Evolutionary conservation across 2,113 vertebrate species (phyloP).

Genomic region (Mus pahari): DNA sequence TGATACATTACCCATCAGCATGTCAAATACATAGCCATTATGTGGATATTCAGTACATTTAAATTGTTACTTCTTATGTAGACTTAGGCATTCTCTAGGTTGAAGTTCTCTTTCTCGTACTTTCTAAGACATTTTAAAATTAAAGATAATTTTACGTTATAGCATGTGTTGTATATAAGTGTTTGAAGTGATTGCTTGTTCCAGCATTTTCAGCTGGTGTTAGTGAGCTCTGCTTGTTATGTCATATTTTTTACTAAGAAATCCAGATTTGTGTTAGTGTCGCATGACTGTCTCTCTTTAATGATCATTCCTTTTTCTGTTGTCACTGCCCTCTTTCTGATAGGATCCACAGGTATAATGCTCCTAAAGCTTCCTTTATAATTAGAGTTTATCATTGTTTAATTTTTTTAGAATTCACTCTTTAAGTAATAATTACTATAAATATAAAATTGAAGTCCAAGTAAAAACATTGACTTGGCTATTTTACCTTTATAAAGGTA

Average conservation of each 20-base stretch:
- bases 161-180: slow-evolving; percentile 72
- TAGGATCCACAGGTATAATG: slow-evolving; percentile 85
- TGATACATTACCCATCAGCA: slow-evolving; percentile 7
- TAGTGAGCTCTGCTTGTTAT: slow-evolving; percentile 78
- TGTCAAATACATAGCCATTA: slow-evolving; percentile 8
- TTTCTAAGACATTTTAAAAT: slow-evolving; percentile 65
- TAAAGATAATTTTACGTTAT: slow-evolving; percentile 55
- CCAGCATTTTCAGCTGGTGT: slow-evolving; percentile 68
- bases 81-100: not conserved
- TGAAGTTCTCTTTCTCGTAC: slow-evolving; percentile 55
- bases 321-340: slow-evolving; percentile 82
- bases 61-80: slow-evolving; percentile 33
- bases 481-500: slow-evolving; percentile 49
- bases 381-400: slow-evolving; percentile 68
- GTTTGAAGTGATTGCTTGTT: slow-evolving; percentile 73
- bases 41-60: slow-evolving; percentile 44
- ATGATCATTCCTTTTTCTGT: slow-evolving; percentile 78
- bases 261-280: slow-evolving; percentile 79
- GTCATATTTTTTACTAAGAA: slow-evolving; percentile 68
- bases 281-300: slow-evolving; percentile 81
- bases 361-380: slow-evolving; percentile 79
- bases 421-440: slow-evolving; percentile 69
- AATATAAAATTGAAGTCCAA: slow-evolving; percentile 68
- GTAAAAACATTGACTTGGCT: slow-evolving; percentile 56
- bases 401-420: slow-evolving; percentile 60